Evolutionary conservation across 2,113 vertebrate genomes (phyloP).

Genomic region (Promerops cafer): DNA sequence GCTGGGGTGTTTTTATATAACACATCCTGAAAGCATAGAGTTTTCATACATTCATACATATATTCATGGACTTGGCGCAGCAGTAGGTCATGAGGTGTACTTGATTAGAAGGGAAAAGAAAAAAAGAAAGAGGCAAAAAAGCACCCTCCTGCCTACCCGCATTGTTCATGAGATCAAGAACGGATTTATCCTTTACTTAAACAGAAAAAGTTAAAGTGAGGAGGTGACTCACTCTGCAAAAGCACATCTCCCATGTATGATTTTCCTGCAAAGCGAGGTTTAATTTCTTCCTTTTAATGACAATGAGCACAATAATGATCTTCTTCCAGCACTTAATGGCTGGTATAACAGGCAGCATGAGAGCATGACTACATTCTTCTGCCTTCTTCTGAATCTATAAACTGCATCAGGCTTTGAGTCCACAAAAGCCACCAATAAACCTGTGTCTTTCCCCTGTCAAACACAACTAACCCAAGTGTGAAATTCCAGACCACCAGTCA

Average conservation of each 20-base stretch:
- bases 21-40: background rate
- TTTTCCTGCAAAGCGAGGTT: conserved; percentile 19
- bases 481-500: background rate
- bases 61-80: conserved; percentile 27
- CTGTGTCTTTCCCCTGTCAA: background rate
- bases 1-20: conserved; percentile 27
- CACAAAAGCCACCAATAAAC: background rate
- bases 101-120: background rate
- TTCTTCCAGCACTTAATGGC: conserved; percentile 30
- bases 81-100: background rate
- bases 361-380: background rate
- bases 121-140: background rate
- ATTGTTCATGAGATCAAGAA: conserved; percentile 44
- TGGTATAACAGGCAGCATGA: conserved; percentile 3
- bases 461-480: background rate
- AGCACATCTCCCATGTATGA: conserved; percentile 14
- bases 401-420: background rate
- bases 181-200: background rate
- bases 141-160: background rate
- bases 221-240: conserved; percentile 54
- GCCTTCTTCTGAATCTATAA: background rate
- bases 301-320: background rate
- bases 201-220: conserved; percentile 5
- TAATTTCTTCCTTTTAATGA: conserved; percentile 36
- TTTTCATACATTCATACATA: conserved; percentile 21